Evolutionary conservation across 2,797 vertebrate species (phyloP), one percentile per base, ranked within the genome.

Genomic region (Pantherophis vulpinus): DNA sequence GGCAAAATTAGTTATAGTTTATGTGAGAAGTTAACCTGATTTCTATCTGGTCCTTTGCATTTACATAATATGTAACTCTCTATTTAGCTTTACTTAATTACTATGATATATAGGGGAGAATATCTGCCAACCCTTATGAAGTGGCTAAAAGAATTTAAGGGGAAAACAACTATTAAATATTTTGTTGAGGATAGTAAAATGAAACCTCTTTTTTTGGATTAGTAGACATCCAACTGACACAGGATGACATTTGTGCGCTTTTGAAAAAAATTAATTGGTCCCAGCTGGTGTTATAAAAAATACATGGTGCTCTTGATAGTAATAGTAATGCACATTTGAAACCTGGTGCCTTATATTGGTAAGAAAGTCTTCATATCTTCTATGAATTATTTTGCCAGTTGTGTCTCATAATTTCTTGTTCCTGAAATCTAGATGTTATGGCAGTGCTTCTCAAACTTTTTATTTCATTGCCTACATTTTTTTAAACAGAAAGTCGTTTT

Each of bases 61-160:
- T 79, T 79, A 61, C 32, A 88, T 2, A 59, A 37, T 47, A 87
- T 29, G 47, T 83, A 79, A 55, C 54, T 88, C 42, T 87, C 27
- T 91, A 47, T 93, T 74, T 93, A 60, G 14, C 27, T 55, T 79
- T 66, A 83, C 42, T 79, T 51, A 66, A 83, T 18, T 61, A 37
- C 86, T 91, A 58, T 93, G n/a, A 90, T 79, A 93, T 90, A 74
- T 93, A 87, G 25, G 4, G 66, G 37, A 59, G 37, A 93, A 87
- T 87, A 63, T 87, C 83, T 87, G 92, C 89, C 51, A 42, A 87
- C 32, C 60, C 54, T 58, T 90, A 47, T 59, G 89, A 93, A 91
- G 27, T 87, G 83, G 66, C 23, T 55, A 91, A 61, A 91, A 89
- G 61, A 61, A 89, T 89, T 83, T 83, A 32, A 91, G 18, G 37